Evolutionary conservation across 2,888 invertebrate species (phyloP).

Genomic region (Agrotis ipsilon): DNA sequence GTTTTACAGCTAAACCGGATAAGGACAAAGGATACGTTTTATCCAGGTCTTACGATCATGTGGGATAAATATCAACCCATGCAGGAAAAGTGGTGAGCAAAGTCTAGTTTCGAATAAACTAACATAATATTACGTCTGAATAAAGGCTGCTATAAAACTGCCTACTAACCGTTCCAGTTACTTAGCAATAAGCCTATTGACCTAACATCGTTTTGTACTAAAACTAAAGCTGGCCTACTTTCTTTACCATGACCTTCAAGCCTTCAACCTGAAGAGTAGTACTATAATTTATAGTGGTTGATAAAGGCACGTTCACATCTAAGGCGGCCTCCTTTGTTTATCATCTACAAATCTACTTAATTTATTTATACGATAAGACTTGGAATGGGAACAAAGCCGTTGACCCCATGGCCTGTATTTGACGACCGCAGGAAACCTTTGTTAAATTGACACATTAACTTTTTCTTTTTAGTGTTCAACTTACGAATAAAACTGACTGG

Average conservation of each 20-base stretch:
- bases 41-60: neutral
- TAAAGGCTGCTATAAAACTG: conserved; percentile 12
- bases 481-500: no score
- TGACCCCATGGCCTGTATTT: neutral
- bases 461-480: no score
- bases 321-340: neutral
- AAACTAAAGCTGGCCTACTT: conserved; percentile 5
- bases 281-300: neutral
- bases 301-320: neutral
- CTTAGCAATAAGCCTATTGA: conserved; percentile 28
- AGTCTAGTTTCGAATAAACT: neutral
- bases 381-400: neutral
- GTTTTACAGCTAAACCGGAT: neutral
- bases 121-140: neutral
- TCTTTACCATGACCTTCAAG: conserved; percentile 24
- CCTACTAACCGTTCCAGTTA: conserved; percentile 38
- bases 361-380: neutral
- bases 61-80: neutral
- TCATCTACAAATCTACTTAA: neutral
- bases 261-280: neutral
- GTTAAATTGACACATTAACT: no score
- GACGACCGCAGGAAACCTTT: no score
- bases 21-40: neutral
- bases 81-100: neutral
- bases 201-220: conserved; percentile 11